A percentile compares a stretch with the other conserved stretches of the same genome.
These are phyloP conservation scores for Volucella bombylans DNA, from an alignment of 2,888 invertebrate species.

Conservation along the genomic window DNA sequence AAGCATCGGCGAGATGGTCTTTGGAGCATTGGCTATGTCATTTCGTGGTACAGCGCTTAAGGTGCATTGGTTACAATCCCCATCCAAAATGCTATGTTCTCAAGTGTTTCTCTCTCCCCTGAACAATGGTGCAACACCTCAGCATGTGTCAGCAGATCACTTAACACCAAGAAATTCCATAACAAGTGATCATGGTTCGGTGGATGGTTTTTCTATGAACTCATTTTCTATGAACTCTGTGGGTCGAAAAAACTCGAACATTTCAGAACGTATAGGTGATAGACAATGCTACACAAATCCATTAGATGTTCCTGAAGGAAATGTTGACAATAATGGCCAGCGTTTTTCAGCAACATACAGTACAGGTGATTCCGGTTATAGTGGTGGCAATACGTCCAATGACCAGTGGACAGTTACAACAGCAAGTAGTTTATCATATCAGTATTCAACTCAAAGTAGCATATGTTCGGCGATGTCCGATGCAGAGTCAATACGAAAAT, in stretches of 20 bases:
- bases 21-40: constrained; percentile 94
- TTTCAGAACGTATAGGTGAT: constrained; percentile 71
- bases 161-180: constrained; percentile 80
- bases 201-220: constrained; percentile 81
- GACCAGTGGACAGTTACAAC: constrained; percentile 79
- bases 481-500: constrained; percentile 79
- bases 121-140: constrained; percentile 45
- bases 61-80: constrained; percentile 84
- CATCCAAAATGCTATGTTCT: constrained; percentile 84
- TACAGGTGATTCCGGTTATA: constrained; percentile 81
- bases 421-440: constrained; percentile 77
- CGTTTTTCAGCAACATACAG: constrained; percentile 80
- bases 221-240: constrained; percentile 80
- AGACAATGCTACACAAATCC: constrained; percentile 77
- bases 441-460: constrained; percentile 82
- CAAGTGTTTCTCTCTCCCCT: constrained; percentile 85
- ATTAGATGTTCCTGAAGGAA: constrained; percentile 79
- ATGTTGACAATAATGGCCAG: constrained; percentile 72
- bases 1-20: constrained; percentile 94
- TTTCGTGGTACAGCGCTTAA: constrained; percentile 93
- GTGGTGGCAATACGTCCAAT: constrained; percentile 77
- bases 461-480: constrained; percentile 81
- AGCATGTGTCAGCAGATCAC: constrained; percentile 49
- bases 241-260: constrained; percentile 78
- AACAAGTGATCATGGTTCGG: constrained; percentile 80